phyloP scores from a whole-genome alignment of 2,888 invertebrate species.

The Hoplodrina blanda region DNA sequence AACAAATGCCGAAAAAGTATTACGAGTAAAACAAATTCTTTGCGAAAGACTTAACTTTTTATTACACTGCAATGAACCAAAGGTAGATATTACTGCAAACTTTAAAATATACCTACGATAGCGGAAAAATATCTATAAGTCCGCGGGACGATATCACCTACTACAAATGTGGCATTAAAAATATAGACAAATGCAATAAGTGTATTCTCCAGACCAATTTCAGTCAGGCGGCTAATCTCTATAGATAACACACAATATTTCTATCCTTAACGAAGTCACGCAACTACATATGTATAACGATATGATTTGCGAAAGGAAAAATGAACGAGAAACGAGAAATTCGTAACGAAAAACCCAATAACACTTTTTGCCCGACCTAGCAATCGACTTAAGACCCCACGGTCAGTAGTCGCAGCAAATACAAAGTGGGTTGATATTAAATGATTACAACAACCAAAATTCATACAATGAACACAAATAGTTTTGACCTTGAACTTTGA shows the following conservation, averaged over 20 bases:
- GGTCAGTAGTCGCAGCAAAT: too few species aligned
- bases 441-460: background rate
- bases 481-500: constrained; percentile 19
- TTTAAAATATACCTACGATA: background rate
- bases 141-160: background rate
- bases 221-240: too few species aligned
- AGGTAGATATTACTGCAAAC: background rate
- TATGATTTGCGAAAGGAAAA: too few species aligned
- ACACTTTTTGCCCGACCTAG: too few species aligned
- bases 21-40: constrained; percentile 16
- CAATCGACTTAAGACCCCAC: too few species aligned
- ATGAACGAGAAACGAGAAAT: too few species aligned
- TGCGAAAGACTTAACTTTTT: background rate
- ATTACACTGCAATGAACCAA: background rate
- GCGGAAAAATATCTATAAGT: background rate
- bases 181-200: background rate
- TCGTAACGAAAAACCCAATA: too few species aligned
- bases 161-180: background rate
- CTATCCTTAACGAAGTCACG: too few species aligned
- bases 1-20: background rate
- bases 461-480: constrained; percentile 6
- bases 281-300: too few species aligned
- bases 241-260: too few species aligned
- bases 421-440: background rate
- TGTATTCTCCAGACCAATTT: too few species aligned